These are phyloP conservation scores for Saiga tatarica DNA, from an alignment of 2,113 vertebrate genomes.

Conservation along the genomic window DNA sequence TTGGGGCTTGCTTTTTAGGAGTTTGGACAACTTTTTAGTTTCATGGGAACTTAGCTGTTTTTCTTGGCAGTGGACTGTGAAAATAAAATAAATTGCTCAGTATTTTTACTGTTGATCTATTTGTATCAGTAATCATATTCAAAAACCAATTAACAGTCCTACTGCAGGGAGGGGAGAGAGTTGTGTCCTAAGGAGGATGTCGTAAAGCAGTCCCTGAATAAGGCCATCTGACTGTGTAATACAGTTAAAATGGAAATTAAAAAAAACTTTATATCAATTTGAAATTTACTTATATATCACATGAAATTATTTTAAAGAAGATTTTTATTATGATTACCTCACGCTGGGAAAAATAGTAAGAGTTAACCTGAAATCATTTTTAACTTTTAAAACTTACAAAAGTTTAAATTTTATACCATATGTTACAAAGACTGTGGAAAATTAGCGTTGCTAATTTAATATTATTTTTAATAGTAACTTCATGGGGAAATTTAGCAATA, in stretches of 20 bases:
- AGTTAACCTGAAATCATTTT: neutral
- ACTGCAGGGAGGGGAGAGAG: neutral
- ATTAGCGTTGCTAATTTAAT: neutral
- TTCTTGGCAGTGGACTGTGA: neutral
- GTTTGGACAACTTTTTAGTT: neutral
- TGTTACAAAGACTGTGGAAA: neutral
- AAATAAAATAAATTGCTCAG: constrained; percentile 19
- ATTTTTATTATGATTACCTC: neutral
- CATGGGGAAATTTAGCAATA: neutral
- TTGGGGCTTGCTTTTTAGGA: neutral
- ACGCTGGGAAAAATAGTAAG: neutral
- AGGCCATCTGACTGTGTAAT: neutral
- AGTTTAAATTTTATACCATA: neutral
- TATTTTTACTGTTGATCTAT: neutral
- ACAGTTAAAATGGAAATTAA: neutral
- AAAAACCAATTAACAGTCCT: constrained; percentile 26
- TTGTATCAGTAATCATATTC: constrained; percentile 45
- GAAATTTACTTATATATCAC: neutral
- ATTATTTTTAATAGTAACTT: neutral
- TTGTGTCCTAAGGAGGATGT: neutral
- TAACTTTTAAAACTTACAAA: neutral
- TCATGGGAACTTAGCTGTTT: neutral
- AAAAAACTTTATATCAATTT: neutral
- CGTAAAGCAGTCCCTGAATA: neutral
- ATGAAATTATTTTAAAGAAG: neutral